Percentiles rank a stretch among this genome's conserved stretches.
Conservation (phyloP, 2,797 vertebrate species). For the Sebastolobus altivelis region DNA sequence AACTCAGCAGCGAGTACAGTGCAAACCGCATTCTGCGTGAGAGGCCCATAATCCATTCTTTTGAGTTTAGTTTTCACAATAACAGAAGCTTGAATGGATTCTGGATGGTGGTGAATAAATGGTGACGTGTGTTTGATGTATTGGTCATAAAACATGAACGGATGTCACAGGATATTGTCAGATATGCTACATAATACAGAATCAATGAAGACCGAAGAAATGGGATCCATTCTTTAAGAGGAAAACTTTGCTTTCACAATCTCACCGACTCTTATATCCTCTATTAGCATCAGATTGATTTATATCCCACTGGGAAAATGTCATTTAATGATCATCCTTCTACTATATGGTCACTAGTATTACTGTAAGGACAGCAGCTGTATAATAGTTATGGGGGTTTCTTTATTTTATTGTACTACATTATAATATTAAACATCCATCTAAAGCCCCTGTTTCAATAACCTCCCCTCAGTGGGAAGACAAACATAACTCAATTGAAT, state of each 20-base stretch:
- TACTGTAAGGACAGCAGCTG: background rate
- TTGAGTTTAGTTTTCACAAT: conserved; percentile 5
- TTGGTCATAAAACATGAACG: conserved; percentile 7
- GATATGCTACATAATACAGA: conserved; percentile 10
- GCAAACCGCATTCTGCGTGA: no score
- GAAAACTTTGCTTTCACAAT: background rate
- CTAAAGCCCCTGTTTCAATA: background rate
- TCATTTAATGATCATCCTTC: conserved; percentile 21
- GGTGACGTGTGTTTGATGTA: background rate
- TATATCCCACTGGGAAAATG: background rate
- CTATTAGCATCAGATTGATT: conserved; percentile 9
- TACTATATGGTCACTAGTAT: background rate
- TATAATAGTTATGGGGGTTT: background rate
- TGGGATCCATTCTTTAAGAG: background rate
- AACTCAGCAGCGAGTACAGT: no score
- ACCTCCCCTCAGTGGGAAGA: background rate
- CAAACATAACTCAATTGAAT: background rate
- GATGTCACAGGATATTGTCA: conserved; percentile 3
- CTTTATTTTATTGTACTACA: background rate
- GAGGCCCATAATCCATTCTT: background rate
- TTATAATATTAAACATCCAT: conserved; percentile 8
- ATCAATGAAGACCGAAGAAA: conserved; percentile 1
- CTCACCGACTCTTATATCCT: background rate
- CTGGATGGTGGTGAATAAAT: conserved; percentile 6
- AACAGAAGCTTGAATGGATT: conserved; percentile 2